phyloP scores from a whole-genome alignment of 2,113 vertebrate genomes.

The Labeo rohita region DNA sequence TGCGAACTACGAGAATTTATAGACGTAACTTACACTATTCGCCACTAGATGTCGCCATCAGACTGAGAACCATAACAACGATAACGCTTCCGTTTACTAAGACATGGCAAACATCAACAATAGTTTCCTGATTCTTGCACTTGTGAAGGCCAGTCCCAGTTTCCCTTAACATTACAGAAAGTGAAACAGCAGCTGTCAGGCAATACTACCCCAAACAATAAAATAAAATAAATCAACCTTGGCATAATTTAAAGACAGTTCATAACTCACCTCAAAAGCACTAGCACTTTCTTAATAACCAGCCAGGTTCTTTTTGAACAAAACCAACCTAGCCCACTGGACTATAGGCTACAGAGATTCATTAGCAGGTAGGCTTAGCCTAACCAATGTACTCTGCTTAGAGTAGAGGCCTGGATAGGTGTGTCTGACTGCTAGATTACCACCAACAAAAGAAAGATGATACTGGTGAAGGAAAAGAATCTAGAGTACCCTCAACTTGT shows the following conservation, averaged over 20 bases:
- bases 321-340: not conserved
- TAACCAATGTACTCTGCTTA: not conserved
- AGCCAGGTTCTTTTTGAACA: not conserved
- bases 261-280: not conserved
- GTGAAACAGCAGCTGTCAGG: not conserved
- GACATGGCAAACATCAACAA: not conserved
- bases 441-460: not conserved
- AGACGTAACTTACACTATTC: not conserved
- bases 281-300: not conserved
- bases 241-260: not conserved
- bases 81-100: too few relatives aligned
- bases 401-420: not conserved
- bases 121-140: not conserved
- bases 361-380: not conserved
- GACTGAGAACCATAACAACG: not conserved
- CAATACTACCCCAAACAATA: too few relatives aligned
- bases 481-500: not conserved
- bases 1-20: not conserved
- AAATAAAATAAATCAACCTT: not conserved
- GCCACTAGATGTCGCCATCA: slow-evolving; percentile 38
- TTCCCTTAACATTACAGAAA: not conserved
- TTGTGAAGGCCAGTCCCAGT: not conserved
- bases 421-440: not conserved
- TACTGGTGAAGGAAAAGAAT: not conserved
- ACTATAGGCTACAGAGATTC: not conserved